A percentile compares a stretch with the other conserved stretches of the same genome.
Conservation (phyloP, 1,140 invertebrate genomes). For the Heterodera carotae region DNA sequence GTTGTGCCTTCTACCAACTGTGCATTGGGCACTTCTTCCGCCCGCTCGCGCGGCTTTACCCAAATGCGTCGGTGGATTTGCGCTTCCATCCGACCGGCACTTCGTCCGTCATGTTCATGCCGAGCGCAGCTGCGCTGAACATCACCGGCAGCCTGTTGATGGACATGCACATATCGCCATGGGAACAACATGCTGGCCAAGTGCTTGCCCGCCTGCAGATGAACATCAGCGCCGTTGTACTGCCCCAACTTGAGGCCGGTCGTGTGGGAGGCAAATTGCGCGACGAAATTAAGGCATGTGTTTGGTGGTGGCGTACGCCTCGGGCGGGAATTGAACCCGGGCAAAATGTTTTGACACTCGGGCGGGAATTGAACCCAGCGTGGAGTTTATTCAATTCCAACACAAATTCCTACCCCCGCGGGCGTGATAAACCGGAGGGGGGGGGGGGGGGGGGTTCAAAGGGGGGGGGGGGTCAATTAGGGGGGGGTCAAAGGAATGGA, state of each 20-base stretch:
- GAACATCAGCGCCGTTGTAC: constrained; percentile 2
- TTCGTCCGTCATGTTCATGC: constrained; percentile 28
- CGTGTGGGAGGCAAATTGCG: constrained; percentile 29
- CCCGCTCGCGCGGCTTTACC: constrained; percentile 30
- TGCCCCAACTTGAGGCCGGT: background rate
- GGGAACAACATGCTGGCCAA: constrained; percentile 27
- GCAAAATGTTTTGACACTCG: too few relatives aligned
- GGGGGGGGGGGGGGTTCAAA: too few relatives aligned
- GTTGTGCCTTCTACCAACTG: constrained; percentile 46
- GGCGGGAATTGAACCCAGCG: too few relatives aligned
- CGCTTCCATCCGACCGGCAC: constrained; percentile 38
- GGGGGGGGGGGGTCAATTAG: too few relatives aligned
- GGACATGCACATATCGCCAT: constrained; percentile 49
- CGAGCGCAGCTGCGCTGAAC: background rate
- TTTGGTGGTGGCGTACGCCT: too few relatives aligned
- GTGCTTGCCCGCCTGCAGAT: constrained; percentile 45
- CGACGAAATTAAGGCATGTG: constrained; percentile 30
- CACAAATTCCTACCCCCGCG: too few relatives aligned
- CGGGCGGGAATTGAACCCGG: too few relatives aligned
- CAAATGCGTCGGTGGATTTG: constrained; percentile 44
- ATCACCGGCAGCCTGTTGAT: constrained; percentile 39
- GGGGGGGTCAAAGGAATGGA: too few relatives aligned
- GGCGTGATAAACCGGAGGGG: too few relatives aligned
- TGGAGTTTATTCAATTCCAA: background rate
- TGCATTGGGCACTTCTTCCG: constrained; percentile 51